Evolutionary conservation across 2,113 vertebrate species (phyloP), one percentile per base, ranked within the genome.

Genomic region (Lichenostomus cassidix): DNA sequence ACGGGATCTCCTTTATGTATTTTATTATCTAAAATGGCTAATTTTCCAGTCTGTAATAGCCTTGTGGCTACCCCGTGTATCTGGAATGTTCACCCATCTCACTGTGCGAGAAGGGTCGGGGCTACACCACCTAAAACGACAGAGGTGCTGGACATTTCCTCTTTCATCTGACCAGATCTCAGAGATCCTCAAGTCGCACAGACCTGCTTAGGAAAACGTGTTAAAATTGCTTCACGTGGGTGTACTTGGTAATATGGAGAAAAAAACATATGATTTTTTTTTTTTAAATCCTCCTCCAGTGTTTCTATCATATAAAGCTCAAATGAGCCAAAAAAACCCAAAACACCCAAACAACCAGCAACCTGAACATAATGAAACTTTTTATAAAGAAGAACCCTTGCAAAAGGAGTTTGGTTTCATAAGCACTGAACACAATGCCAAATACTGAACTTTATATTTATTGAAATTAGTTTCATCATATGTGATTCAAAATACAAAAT

Each of bases 31-130:
- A 49, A 42, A 80, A 67, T 50, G 56, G 37, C 17, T 80, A 49
- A 46, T 87, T 87, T 39, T 80, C 41, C 10, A 49, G 58, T 11
- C 46, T 64, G 19, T 11, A 23, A 47, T 47, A 55, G 33, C 37
- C 28, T 1, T 18, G 25, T 56, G 33, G 37, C n/a, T 27, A 6
- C 49, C 25, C 9, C 12, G 5, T 29, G 7, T 24, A 12, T 19
- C 15, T 20, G 28, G 28, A 59, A 18, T 2, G 4, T 50, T 87
- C 7, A 2, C 47, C 11, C 7, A 3, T 49, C 1, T 1, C 33
- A 12, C 22, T 3, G 7, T 11, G 9, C 27, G 44, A 23, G 25
- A 49, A 52, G 31, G 10, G 25, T 59, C 0, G 0, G 8, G 47
- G 78, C 9, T 64, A 7, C 18, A 6, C 33, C 35, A 7, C 7